Percentiles rank a stretch among this genome's conserved stretches.
phyloP scores from a whole-genome alignment of 2,113 vertebrate species.

The Ibidorhyncha struthersii region DNA sequence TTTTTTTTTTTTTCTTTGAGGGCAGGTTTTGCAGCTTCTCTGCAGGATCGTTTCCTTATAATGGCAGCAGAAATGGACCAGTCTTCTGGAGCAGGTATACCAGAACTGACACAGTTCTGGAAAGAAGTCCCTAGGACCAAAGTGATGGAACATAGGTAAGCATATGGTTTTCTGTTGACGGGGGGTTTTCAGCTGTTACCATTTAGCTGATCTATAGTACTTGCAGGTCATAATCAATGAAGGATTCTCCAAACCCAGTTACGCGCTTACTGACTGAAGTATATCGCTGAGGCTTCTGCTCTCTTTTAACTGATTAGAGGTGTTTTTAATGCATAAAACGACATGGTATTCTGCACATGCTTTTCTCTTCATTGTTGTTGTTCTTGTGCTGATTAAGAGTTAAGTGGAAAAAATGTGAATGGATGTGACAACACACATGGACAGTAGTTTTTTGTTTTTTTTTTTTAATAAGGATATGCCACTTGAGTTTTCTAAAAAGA shows the following conservation, averaged over 20 bases:
- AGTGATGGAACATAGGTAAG: conserved; percentile 93
- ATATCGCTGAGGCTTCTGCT: not conserved
- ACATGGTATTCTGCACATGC: not conserved
- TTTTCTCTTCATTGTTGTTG: not conserved
- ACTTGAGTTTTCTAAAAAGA: not conserved
- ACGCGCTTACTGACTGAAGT: not conserved
- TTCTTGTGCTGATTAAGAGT: not conserved
- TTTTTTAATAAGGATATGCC: not conserved
- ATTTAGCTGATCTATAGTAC: not conserved
- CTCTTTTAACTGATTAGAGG: not conserved
- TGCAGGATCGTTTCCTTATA: conserved; percentile 93
- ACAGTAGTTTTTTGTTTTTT: not conserved
- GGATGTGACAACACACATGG: not conserved
- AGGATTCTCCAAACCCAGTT: not conserved
- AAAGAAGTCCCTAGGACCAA: conserved; percentile 90
- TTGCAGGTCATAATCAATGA: not conserved
- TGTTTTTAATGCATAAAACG: not conserved
- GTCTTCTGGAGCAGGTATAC: conserved; percentile 63
- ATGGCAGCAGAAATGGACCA: conserved; percentile 98
- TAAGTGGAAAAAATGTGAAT: not conserved
- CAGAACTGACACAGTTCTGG: conserved; percentile 93
- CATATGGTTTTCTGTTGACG: not conserved
- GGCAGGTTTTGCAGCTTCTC: conserved; percentile 87
- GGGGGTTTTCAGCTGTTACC: fast-evolving
- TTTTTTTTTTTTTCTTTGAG: not conserved